Percentiles rank a stretch among this genome's conserved stretches.
These are phyloP conservation scores for Ptilorrhoa leucosticta DNA, from an alignment of 2,113 vertebrate species.

Conservation along the genomic window DNA sequence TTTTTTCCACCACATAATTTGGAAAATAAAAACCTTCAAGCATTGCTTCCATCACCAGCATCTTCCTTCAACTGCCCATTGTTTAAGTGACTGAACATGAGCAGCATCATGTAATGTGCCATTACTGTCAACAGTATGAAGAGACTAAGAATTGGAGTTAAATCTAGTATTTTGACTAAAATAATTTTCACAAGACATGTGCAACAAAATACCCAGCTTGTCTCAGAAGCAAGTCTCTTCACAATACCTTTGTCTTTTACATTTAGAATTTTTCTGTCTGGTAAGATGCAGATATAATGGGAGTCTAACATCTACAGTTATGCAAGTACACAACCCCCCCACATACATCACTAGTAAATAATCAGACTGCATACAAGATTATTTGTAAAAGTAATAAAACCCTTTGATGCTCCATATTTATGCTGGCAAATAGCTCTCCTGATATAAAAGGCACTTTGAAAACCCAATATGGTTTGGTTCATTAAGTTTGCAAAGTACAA, in stretches of 20 bases:
- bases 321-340: slow-evolving; percentile 28
- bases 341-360: slow-evolving; percentile 21
- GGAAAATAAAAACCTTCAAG: not conserved
- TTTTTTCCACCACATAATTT: not conserved
- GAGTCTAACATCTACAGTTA: slow-evolving; percentile 45
- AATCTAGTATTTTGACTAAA: not conserved
- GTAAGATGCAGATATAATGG: slow-evolving; percentile 27
- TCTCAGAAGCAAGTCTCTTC: slow-evolving; percentile 34
- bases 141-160: not conserved
- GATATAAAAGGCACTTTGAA: slow-evolving; percentile 86
- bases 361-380: slow-evolving; percentile 55
- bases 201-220: slow-evolving; percentile 5
- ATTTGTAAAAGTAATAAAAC: slow-evolving; percentile 57
- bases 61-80: not conserved
- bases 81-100: not conserved
- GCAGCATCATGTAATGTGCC: not conserved
- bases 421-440: slow-evolving; percentile 73
- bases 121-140: not conserved
- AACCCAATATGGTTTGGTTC: slow-evolving; percentile 83
- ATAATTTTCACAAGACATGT: not conserved
- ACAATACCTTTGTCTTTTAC: slow-evolving; percentile 36
- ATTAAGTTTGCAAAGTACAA: slow-evolving; percentile 83
- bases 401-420: slow-evolving; percentile 53
- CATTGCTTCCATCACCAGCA: not conserved
- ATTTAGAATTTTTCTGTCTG: slow-evolving; percentile 26